Percentiles rank a stretch among this genome's conserved stretches.
Evolutionary conservation across 2,797 vertebrate genomes (phyloP).

Genomic region (Sebastes ruberrimus): DNA sequence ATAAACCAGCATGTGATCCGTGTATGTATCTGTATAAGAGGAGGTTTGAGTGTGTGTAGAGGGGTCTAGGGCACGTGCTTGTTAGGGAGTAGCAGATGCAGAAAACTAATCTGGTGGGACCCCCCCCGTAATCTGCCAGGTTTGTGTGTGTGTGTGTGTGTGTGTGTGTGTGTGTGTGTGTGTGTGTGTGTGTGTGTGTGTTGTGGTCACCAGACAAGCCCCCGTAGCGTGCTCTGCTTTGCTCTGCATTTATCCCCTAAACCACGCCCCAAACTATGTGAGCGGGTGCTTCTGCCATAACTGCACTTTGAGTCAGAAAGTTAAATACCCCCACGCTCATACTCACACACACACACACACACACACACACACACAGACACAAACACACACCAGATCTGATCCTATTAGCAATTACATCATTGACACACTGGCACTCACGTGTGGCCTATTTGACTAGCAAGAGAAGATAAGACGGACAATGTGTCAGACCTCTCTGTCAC

Average conservation of each 20-base stretch:
- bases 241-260: slow-evolving; percentile 60
- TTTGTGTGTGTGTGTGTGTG: not conserved
- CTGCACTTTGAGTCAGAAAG: slow-evolving; percentile 58
- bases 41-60: not conserved
- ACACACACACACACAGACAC: not conserved
- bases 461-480: slow-evolving; percentile 14
- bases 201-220: slow-evolving; percentile 62
- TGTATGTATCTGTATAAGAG: not conserved
- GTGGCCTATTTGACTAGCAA: not conserved
- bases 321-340: slow-evolving; percentile 34
- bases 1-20: not conserved
- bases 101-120: slow-evolving; percentile 70
- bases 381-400: slow-evolving; percentile 24
- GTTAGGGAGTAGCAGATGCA: slow-evolving; percentile 63
- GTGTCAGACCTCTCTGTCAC: not conserved
- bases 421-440: slow-evolving; percentile 44
- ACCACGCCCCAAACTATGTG: slow-evolving; percentile 49
- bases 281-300: slow-evolving; percentile 40
- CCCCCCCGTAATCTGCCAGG: slow-evolving; percentile 66
- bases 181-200: slow-evolving; percentile 40
- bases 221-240: slow-evolving; percentile 47
- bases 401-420: slow-evolving; percentile 71
- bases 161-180: slow-evolving; percentile 19
- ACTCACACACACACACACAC: not conserved
- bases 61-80: slow-evolving; percentile 34